phyloP scores from a whole-genome alignment of 2,113 vertebrate genomes.

The Cinclus mexicanus region DNA sequence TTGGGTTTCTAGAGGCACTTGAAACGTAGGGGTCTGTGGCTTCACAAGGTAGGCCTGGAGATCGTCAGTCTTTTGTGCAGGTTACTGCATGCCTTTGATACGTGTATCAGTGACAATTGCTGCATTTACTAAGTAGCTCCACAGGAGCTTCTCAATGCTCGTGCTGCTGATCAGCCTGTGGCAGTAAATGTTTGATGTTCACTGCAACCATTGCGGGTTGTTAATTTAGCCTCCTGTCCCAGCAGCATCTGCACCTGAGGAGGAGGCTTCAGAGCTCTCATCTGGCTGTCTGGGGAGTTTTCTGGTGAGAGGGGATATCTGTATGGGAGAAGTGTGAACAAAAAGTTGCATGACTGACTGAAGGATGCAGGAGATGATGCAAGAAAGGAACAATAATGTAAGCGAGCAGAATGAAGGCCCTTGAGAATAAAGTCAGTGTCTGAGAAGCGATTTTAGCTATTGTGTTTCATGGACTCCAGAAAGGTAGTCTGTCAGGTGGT shows the following conservation, averaged over 20 bases:
- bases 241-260: fast-evolving
- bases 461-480: not conserved
- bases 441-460: not conserved
- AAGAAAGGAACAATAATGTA: not conserved
- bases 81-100: not conserved
- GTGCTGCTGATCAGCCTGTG: not conserved
- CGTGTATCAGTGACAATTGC: not conserved
- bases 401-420: not conserved
- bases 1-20: not conserved
- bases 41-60: not conserved
- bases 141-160: not conserved
- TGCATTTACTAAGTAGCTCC: not conserved
- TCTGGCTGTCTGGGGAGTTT: not conserved
- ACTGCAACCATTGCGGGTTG: not conserved
- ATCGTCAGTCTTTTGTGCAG: not conserved
- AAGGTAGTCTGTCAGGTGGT: not conserved
- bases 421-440: not conserved
- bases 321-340: not conserved
- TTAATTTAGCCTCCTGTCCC: not conserved
- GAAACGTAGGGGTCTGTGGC: not conserved
- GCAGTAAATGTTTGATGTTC: not conserved
- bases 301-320: not conserved
- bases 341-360: not conserved
- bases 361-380: not conserved
- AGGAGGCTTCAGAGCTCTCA: not conserved